Base-by-base conservation (phyloP, 1,140 invertebrate genomes). In the Drosophila murphyi region DNA sequence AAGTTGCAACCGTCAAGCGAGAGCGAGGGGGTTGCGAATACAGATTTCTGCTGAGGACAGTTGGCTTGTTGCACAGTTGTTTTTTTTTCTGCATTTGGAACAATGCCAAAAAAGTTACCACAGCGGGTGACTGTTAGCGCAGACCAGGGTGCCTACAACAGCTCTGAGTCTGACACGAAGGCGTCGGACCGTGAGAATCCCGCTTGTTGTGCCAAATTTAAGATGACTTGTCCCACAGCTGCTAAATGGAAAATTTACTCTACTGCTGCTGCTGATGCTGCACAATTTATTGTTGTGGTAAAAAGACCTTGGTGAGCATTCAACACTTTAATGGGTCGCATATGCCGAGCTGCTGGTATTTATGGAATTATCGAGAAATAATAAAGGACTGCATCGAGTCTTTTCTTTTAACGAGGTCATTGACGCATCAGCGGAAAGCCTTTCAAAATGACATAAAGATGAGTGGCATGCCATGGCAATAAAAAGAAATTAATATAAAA, bases 1-100 rank as follows among this genome's bases (percentile, higher is more conserved):
- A 80, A 76, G 71, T 55, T 76, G 77, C 77, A 67, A 61, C 37
- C 68, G 34, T 37, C 63, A 45, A 48, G 60, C 6, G 32, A 47
- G 54, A 2, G 32, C 37, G 2, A 6, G 20, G 8, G 41, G 12
- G 8, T 2, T 8, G 10, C n/a, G 39, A 31, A 39, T 5, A 59
- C 65, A 48, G 50, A 55, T 55, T 52, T 59, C 29, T 48, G 61
- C 12, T 6, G 34, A n/a, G 37, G 10, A n/a, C 55, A 51, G 41
- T 43, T 41, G 32, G 65, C 72, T 51, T 70, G 76, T 73, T 73
- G 76, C 65, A 81, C 65, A 52, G 72, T 63, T 71, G 5, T 41
- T 41, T 41, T 82, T 64, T 51, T 59, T 55, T 70, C 63, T 76
- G 81, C 82, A 80, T 61, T 75, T 76, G 85, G 82, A 78, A 63